Evolutionary conservation across 2,888 invertebrate genomes (phyloP), one percentile per base, ranked within the genome.

Genomic region (Drosophila limbata): DNA sequence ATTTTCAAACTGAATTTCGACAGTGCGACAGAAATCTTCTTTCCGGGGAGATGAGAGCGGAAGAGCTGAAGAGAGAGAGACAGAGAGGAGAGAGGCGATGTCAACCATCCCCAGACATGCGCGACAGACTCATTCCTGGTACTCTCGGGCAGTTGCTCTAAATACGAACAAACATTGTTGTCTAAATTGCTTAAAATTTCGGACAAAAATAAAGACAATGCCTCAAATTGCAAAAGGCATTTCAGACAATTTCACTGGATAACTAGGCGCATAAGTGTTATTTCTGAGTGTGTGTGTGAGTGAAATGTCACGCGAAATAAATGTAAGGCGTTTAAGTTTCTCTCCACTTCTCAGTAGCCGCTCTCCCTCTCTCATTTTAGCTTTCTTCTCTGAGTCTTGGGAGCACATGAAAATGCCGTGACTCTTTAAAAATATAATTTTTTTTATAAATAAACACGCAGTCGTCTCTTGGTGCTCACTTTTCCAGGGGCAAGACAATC

Each of bases 1-100:
- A 85, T 81, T 84, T 84, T 89, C 78, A 69, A 90, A 91, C 91
- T 91, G 90, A 90, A 90, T 77, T 84, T 75, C 73, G 65, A 70
- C 48, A 68, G 50, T 55, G 67, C 75, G 68, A 72, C 84, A 55
- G 55, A 80, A 65, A 63, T 47, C 13, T 40, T 69, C 53, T 56
- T 31, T 56, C 48, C 42, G 64, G 56, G 67, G 66, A 71, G 81
- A 78, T 75, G 84, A 83, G 80, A 73, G 73, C 70, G 66, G 52
- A n/a, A 45, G 57, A 52, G 48, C 52, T 52, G 50, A 69, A 57
- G 21, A 55, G 55, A 15, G 8, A 3, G 4, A 39, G 33, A 44
- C 25, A 40, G 51, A n/a, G 55, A 11, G 5, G 1, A 39, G 44
- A 45, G 52, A 40, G 51, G 21, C 59, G 40, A 31, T 55, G 64